These are phyloP conservation scores for Ornithorhynchus anatinus DNA, from an alignment of 2,113 vertebrate genomes.

Conservation along the genomic window DNA sequence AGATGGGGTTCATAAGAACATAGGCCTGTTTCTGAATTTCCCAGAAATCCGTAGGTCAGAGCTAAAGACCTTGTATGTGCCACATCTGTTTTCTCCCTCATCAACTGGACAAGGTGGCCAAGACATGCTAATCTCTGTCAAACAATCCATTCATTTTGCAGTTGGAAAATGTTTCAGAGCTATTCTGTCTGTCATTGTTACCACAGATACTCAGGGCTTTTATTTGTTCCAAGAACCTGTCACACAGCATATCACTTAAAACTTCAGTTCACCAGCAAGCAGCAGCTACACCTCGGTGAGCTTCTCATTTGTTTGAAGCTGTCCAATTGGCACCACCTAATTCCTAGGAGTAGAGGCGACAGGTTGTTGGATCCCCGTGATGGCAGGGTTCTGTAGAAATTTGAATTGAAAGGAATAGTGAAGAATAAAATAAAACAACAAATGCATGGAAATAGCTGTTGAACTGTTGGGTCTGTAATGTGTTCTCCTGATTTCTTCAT, in stretches of 20 bases:
- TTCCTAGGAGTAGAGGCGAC: neutral
- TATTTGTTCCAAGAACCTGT: constrained; percentile 8
- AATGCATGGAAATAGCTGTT: no score
- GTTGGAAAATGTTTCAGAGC: constrained; percentile 19
- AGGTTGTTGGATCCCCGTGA: neutral
- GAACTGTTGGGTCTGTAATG: no score
- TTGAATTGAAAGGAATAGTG: neutral
- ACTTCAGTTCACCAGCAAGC: neutral
- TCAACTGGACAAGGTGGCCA: constrained; percentile 7
- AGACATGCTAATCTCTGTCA: constrained; percentile 11
- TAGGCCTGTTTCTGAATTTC: neutral
- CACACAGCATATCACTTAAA: neutral
- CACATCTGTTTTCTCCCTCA: neutral
- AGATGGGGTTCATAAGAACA: neutral
- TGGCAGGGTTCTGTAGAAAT: neutral
- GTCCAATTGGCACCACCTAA: neutral
- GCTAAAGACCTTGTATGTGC: neutral
- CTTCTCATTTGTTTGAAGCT: neutral
- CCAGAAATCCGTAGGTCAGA: neutral
- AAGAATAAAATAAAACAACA: no score
- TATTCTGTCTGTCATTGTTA: neutral
- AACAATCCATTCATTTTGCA: constrained; percentile 32
- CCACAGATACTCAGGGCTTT: neutral
- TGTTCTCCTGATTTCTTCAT: no score
- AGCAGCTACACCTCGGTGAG: neutral